Conservation (phyloP, 2,888 invertebrate genomes). For the Urechis unicinctus region DNA sequence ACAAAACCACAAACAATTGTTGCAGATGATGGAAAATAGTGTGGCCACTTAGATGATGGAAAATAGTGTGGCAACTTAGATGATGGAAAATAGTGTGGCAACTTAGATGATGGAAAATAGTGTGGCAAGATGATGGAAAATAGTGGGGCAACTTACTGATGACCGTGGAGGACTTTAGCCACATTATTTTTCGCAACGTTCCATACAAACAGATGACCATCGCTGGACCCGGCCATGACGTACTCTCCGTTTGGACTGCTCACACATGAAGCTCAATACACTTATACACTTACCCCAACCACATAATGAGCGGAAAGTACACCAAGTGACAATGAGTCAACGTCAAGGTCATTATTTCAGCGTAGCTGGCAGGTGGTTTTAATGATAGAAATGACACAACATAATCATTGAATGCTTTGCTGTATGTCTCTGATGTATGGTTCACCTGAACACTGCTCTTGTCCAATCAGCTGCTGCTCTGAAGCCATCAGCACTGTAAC, state of each 20-base stretch:
- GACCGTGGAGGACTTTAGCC: slow-evolving; percentile 53
- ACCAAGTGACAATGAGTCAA: too few species aligned
- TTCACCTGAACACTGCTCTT: slow-evolving; percentile 72
- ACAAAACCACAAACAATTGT: too few species aligned
- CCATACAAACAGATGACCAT: slow-evolving; percentile 90
- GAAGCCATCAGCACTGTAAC: slow-evolving; percentile 81
- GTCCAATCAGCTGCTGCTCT: slow-evolving; percentile 93
- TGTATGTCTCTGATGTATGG: background rate
- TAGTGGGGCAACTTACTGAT: slow-evolving; percentile 32
- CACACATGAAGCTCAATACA: too few species aligned
- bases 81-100: background rate
- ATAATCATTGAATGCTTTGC: background rate
- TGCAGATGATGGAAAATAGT: too few species aligned
- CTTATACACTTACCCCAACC: too few species aligned
- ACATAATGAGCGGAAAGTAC: too few species aligned
- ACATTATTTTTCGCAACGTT: slow-evolving; percentile 66
- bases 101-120: background rate
- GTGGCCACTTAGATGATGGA: too few species aligned
- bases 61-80: background rate
- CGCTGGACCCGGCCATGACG: slow-evolving; percentile 83
- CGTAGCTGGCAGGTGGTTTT: too few species aligned
- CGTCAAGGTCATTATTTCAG: too few species aligned
- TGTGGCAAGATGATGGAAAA: background rate
- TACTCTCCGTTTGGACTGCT: slow-evolving; percentile 76
- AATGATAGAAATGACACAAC: too few species aligned